Percentiles rank a stretch among this genome's conserved stretches.
Evolutionary conservation across 1,140 invertebrate species (phyloP).

Genomic region (Ceratitis capitata): DNA sequence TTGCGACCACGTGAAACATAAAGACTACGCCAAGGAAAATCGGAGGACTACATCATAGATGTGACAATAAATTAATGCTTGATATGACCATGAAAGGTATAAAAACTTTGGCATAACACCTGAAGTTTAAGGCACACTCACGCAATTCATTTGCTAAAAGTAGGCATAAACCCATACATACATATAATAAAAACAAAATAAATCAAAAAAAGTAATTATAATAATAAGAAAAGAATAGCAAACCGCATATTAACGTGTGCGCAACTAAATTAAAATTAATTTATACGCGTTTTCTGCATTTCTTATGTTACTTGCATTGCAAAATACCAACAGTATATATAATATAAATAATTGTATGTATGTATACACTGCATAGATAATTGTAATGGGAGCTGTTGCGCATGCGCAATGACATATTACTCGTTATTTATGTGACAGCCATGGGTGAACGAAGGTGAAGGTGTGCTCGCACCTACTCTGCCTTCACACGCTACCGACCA

Average conservation of each 20-base stretch:
- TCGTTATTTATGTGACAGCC: constrained; percentile 22
- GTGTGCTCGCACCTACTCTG: constrained; percentile 23
- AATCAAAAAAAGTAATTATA: neutral
- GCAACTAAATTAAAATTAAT: constrained; percentile 11
- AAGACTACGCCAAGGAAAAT: too few relatives aligned
- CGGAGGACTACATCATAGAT: too few relatives aligned
- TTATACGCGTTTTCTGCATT: neutral
- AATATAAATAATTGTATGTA: too few relatives aligned
- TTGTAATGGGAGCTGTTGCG: constrained; percentile 13
- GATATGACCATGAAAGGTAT: too few relatives aligned
- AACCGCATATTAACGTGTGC: neutral
- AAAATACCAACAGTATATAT: neutral
- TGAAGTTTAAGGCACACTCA: too few relatives aligned
- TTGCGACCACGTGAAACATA: too few relatives aligned
- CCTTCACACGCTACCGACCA: neutral
- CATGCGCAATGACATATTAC: neutral
- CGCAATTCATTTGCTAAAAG: neutral
- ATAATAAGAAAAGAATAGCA: neutral
- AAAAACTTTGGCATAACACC: too few relatives aligned
- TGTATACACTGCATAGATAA: too few relatives aligned
- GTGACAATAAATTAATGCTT: too few relatives aligned
- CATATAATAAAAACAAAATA: neutral
- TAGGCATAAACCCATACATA: neutral
- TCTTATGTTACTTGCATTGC: constrained; percentile 1
- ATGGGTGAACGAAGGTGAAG: constrained; percentile 10